Evolutionary conservation across 2,797 vertebrate genomes (phyloP).

Genomic region (Poecilia gillii): DNA sequence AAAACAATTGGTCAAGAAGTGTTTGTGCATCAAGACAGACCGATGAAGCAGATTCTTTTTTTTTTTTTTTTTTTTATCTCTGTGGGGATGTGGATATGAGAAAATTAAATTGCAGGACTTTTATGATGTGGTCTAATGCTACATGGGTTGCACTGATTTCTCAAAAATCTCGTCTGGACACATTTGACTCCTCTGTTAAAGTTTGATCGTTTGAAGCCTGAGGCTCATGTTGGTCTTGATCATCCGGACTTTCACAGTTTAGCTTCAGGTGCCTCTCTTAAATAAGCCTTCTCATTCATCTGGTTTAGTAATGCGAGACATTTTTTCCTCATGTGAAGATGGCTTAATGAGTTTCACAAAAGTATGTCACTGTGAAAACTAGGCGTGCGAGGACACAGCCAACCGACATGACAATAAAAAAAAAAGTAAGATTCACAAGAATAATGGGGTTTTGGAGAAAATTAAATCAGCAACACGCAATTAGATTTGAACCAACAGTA

Average conservation of each 20-base stretch:
- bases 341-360: slow-evolving; percentile 27
- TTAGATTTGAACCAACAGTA: neutral
- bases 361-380: neutral
- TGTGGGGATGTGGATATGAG: slow-evolving; percentile 49
- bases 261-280: slow-evolving; percentile 36
- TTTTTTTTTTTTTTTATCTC: slow-evolving; percentile 29
- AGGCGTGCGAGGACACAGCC: neutral
- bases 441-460: neutral
- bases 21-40: slow-evolving; percentile 47
- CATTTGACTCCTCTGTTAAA: slow-evolving; percentile 54
- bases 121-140: slow-evolving; percentile 42
- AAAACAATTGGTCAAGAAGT: slow-evolving; percentile 37
- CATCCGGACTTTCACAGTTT: slow-evolving; percentile 64
- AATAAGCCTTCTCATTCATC: slow-evolving; percentile 24
- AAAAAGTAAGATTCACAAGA: neutral
- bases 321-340: slow-evolving; percentile 37
- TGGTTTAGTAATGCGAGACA: neutral
- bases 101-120: slow-evolving; percentile 37
- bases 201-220: slow-evolving; percentile 55
- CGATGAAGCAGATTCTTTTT: slow-evolving; percentile 57
- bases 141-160: slow-evolving; percentile 64
- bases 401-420: neutral
- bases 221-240: slow-evolving; percentile 55
- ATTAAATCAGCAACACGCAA: neutral
- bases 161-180: slow-evolving; percentile 48